phyloP scores from a whole-genome alignment of 2,113 vertebrate genomes.

The Microtus pennsylvanicus region DNA sequence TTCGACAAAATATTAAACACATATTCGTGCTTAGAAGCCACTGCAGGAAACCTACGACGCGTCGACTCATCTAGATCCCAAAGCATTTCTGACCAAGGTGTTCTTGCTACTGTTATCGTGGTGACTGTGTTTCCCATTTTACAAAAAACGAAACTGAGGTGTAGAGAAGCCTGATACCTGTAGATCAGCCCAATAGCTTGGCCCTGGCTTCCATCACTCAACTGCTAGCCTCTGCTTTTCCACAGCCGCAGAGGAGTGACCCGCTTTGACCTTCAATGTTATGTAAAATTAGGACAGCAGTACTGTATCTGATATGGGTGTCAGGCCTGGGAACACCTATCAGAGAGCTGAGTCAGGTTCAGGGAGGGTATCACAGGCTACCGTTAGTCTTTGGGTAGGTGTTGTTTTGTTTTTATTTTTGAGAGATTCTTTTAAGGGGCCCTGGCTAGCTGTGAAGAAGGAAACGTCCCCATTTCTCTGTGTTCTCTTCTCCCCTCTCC shows the following conservation, averaged over 20 bases:
- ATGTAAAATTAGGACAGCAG: too few species aligned
- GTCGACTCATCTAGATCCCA: background rate
- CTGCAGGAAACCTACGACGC: rapidly evolving
- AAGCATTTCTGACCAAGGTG: background rate
- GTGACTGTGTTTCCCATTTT: background rate
- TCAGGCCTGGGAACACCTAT: background rate
- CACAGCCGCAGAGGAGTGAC: rapidly evolving
- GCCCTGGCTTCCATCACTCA: background rate
- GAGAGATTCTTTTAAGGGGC: background rate
- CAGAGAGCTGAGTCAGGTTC: background rate
- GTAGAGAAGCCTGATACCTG: background rate
- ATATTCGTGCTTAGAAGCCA: background rate
- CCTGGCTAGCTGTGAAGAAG: background rate
- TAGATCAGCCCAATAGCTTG: background rate
- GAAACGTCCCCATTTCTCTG: background rate
- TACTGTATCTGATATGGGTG: background rate
- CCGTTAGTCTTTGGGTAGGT: background rate
- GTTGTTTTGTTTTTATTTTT: background rate
- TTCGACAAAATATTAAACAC: background rate
- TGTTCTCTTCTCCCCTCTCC: rapidly evolving
- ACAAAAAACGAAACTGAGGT: background rate
- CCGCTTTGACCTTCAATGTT: background rate
- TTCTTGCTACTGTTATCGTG: too few species aligned
- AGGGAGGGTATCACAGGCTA: rapidly evolving
- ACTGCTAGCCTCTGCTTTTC: background rate